Base-by-base conservation (phyloP, 2,113 vertebrate species). In the Rynchops niger region DNA sequence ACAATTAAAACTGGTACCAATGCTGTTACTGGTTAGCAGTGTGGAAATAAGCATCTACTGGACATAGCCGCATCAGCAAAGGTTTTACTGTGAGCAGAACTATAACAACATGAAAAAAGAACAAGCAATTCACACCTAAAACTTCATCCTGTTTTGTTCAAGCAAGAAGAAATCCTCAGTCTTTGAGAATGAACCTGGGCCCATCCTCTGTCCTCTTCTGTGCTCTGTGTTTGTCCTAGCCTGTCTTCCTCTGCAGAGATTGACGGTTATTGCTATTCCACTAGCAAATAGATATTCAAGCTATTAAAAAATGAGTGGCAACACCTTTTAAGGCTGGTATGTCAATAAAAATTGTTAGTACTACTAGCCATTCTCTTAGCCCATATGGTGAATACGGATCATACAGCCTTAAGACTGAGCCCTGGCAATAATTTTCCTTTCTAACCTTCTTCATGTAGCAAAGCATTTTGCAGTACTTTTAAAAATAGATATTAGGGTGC, bases 151-250 rank as follows among this genome's bases (percentile, higher is more conserved):
- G 4, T 82, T 87, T 52, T 80, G 26, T 49, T 80, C 17, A 73
- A 77, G n/a, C 15, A 8, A 63, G 56, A 56, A 82, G 16, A 74
- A 94, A 69, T 26, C 7, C 36, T 49, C 23, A 27, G 18, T 22
- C 40, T 90, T 78, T 72, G 50, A 81, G 36, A 66, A 92, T 17
- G 25, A 61, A 42, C 6, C 9, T n/a, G 20, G 26, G 9, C 8
- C 1, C 0, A 2, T 52, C 21, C 36, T 72, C 34, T 2, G 0
- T 12, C 23, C 27, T 69, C 32, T 18, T 32, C 23, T 67, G 34
- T 63, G 9, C 5, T 80, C 55, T 78, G 30, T 23, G 13, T 59
- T 70, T 76, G 7, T 52, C 29, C 21, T 59, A 65, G 23, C 5
- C 53, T 65, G 8, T 13, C 40, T 78, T 52, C 32, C 15, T 34